phyloP scores from a whole-genome alignment of 37 sponge, comb jelly and placozoan genomes.

The Mnemiopsis leidyi region DNA sequence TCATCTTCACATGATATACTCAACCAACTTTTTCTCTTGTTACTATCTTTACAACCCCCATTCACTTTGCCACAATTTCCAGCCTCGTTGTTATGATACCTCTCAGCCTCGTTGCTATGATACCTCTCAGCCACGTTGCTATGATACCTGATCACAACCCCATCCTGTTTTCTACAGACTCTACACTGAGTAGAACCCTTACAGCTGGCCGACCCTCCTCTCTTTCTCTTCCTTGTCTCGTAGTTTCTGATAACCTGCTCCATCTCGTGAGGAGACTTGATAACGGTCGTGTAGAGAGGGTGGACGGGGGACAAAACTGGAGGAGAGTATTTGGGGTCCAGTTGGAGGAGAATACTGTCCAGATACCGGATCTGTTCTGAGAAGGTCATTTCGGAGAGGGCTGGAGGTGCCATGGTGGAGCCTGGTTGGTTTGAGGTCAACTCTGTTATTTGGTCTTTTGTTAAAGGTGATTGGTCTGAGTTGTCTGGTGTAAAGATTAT shows the following conservation, averaged over 20 bases:
- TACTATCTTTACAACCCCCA: not conserved
- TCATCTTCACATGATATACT: not conserved
- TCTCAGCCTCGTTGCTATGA: not conserved
- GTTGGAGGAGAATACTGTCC: not conserved
- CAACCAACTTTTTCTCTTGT: not conserved
- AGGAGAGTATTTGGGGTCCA: conserved; percentile 30
- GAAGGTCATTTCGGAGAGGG: conserved; percentile 15
- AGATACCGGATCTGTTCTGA: conserved; percentile 10
- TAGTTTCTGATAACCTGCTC: not conserved
- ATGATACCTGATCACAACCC: not conserved
- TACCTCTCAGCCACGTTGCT: no score
- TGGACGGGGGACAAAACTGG: not conserved
- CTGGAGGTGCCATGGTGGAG: not conserved
- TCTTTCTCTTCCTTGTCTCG: not conserved
- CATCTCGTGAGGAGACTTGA: not conserved
- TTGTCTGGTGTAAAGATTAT: not conserved
- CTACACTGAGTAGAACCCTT: not conserved
- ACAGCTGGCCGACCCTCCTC: not conserved
- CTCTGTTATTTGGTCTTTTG: not conserved
- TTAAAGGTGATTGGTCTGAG: not conserved
- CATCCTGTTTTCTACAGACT: not conserved
- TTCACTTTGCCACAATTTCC: no score
- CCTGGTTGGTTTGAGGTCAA: not conserved
- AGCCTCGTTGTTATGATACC: not conserved
- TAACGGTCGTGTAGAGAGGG: conserved; percentile 3